Base-by-base conservation (phyloP, 2,113 vertebrate species). In the Henicopernis longicauda region DNA sequence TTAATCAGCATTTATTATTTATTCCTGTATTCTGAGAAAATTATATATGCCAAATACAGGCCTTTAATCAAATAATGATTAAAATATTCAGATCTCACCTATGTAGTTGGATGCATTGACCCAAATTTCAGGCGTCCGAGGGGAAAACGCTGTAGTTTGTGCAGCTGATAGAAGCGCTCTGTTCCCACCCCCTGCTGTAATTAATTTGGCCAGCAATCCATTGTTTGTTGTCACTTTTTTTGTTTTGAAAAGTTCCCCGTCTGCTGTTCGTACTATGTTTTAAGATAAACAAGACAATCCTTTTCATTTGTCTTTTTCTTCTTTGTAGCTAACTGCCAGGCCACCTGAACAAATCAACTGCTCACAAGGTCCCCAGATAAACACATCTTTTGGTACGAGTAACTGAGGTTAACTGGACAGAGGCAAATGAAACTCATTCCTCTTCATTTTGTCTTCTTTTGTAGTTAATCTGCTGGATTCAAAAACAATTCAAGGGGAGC, bases 401-500 rank as follows among this genome's bases (percentile, higher is more conserved):
- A 97, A 97, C 97, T 77, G 97, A 92, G 93, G 96, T 98, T 98
- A 98, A 97, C 96, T 97, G 98, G 95, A 91, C 49, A 96, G 82
- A 96, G 79, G 58, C 47, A 93, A 91, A 96, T 49, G 13, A 95
- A 94, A 94, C 93, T 97, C 45, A 97, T 82, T 98, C 65, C 90
- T 98, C 97, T 98, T 97, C 95, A 69, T 93, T 96, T 83, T 98
- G 31, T 98, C 95, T 95, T 97, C 97, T 95, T 96, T 96, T 98
- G 93, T 97, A 99, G 99, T 99, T 96, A 99, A 99, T 98, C 99
- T 99, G 92, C 98, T 99, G 98, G 99, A 99, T 98, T 99, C 99
- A 63, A 99, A 99, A 98, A 98, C 99, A 96, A 99, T 99, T 98
- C 99, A 99, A 98, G 99, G 99, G 88, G 99, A 99, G 98, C 98